Conservation (phyloP, 1,140 invertebrate genomes). For the Caenorhabditis briggsae region DNA sequence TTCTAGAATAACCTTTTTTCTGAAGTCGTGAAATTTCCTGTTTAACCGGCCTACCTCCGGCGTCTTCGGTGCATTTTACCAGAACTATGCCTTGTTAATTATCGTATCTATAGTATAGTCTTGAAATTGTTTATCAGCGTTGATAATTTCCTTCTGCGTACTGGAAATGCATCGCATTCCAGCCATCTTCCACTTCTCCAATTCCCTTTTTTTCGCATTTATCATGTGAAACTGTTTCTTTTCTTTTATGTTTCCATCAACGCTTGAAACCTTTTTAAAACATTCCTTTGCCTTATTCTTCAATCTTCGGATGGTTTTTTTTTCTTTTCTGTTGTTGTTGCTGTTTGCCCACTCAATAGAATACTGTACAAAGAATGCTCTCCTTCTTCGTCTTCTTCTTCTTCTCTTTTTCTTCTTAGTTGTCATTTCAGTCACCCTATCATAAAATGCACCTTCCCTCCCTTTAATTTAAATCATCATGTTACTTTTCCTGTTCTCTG, state of each 20-base stretch:
- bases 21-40: too few species aligned
- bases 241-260: neutral
- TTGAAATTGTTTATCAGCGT: neutral
- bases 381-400: neutral
- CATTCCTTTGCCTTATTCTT: conserved; percentile 31
- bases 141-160: too few species aligned
- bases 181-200: neutral
- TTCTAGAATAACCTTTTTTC: too few species aligned
- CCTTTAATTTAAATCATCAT: neutral
- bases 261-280: neutral
- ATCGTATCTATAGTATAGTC: conserved; percentile 2
- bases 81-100: neutral
- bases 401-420: neutral
- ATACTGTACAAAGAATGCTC: neutral
- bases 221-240: conserved; percentile 16
- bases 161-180: neutral
- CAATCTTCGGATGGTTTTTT: neutral
- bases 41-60: too few species aligned
- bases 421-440: conserved; percentile 7
- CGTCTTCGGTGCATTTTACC: neutral
- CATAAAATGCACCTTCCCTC: neutral
- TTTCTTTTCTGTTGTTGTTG: neutral
- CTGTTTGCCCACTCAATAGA: neutral
- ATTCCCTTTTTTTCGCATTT: neutral
- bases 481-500: neutral